phyloP scores from a whole-genome alignment of 1,140 invertebrate species.

The Pseudobourletiella spinata region DNA sequence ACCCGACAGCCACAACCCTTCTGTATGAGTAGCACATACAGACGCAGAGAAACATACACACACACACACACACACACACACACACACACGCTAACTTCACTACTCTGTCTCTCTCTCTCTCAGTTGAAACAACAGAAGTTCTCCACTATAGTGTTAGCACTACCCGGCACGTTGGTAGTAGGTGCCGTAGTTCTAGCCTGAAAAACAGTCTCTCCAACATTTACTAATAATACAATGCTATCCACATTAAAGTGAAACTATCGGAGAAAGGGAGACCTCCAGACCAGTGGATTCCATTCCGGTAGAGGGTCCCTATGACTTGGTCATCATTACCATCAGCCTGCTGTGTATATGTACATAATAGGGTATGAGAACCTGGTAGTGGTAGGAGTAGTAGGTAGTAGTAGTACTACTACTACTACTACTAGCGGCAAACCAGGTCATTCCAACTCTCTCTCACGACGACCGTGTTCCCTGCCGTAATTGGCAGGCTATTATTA shows the following conservation, averaged over 20 bases:
- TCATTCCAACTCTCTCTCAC: not conserved
- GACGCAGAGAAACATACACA: too few relatives aligned
- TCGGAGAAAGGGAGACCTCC: too few relatives aligned
- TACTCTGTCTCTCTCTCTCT: not conserved
- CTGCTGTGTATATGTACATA: not conserved
- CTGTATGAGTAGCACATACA: not conserved
- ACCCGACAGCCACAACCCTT: not conserved
- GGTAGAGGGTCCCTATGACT: not conserved
- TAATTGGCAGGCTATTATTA: too few relatives aligned
- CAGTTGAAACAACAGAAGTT: not conserved
- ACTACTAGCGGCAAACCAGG: not conserved
- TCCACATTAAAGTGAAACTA: constrained; percentile 4
- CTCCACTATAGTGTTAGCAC: too few relatives aligned
- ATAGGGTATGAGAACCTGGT: too few relatives aligned
- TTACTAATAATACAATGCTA: not conserved
- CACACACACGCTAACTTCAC: not conserved
- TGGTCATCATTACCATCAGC: not conserved
- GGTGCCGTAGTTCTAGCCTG: too few relatives aligned
- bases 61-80: too few relatives aligned
- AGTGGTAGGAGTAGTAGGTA: too few relatives aligned
- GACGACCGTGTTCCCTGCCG: too few relatives aligned
- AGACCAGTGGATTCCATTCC: not conserved
- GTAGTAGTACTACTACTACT: too few relatives aligned
- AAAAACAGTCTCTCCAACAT: too few relatives aligned
- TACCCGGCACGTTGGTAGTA: too few relatives aligned